These are phyloP conservation scores for Sternotherus odoratus DNA, from an alignment of 2,797 vertebrate genomes.

Conservation along the genomic window DNA sequence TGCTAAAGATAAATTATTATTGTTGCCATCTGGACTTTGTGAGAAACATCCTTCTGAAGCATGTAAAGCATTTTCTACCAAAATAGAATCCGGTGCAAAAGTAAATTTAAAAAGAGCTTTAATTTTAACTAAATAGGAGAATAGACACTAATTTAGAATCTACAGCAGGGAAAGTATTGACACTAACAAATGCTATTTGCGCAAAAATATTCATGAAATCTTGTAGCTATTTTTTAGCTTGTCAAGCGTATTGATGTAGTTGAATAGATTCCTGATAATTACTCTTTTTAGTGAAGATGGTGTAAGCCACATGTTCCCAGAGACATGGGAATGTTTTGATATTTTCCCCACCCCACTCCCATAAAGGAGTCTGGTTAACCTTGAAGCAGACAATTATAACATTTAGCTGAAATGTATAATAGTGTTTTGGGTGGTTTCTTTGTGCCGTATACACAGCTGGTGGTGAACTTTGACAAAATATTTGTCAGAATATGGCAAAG, in stretches of 20 bases:
- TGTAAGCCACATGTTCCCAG: not conserved
- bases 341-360: constrained; percentile 25
- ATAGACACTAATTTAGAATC: constrained; percentile 78
- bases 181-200: constrained; percentile 71
- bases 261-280: constrained; percentile 71
- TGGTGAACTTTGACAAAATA: not conserved
- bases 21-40: constrained; percentile 77
- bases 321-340: constrained; percentile 25
- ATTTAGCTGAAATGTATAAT: not conserved
- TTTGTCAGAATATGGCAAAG: not conserved
- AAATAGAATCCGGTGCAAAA: constrained; percentile 70
- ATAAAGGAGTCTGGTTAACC: fast-evolving
- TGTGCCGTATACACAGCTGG: fast-evolving
- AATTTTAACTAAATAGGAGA: constrained; percentile 77
- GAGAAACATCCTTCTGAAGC: constrained; percentile 68
- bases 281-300: constrained; percentile 26
- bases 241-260: constrained; percentile 57
- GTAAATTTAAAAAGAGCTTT: constrained; percentile 71
- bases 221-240: constrained; percentile 71
- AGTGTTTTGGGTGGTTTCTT: not conserved
- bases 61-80: constrained; percentile 52
- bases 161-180: constrained; percentile 52
- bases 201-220: constrained; percentile 80
- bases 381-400: fast-evolving
- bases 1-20: constrained; percentile 81